Base-by-base conservation (phyloP, 2,113 vertebrate species). In the Eupsittula cactorum region DNA sequence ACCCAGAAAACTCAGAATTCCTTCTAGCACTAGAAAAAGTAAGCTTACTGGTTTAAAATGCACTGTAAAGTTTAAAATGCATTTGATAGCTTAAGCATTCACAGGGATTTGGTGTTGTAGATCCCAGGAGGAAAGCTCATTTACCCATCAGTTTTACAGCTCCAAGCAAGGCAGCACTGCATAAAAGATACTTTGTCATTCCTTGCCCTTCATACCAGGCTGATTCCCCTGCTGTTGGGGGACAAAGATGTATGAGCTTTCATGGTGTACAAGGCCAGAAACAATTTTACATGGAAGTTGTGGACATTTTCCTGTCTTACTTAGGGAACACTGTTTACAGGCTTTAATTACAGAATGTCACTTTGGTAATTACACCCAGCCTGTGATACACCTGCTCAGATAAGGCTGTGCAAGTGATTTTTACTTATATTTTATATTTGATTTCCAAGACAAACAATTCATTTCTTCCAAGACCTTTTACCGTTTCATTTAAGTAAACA, bases 161-260 rank as follows among this genome's bases (percentile, higher is more conserved):
- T 93, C 63, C 75, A 83, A 95, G 93, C 59, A 92, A 78, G 79
- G 85, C 73, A 82, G 42, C 0, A 0, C 63, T 47, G 37, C 74
- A 33, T 78, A 90, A 88, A 86, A 95, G 68, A 83, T 60, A 86
- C 31, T 95, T 73, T 92, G 82, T 94, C 88, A 93, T 96, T 92
- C 64, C 50, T 81, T 81, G 64, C 75, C 90, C 73, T 94, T 96
- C 90, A 88, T 83, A 82, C 42, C 24, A 75, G 79, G 60, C 39
- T 82, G 69, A 81, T 60, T 90, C 35, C 27, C 29, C 39, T 92
- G 68, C 79, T 88, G 33, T 14, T 81, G 37, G 13, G 29, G 53
- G 47, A 94, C 46, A 71, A 78, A 95, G 64, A 93, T 42, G 24
- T 67, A 95, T 1, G 60, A 88, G 42, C 24, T 90, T 64, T 71